Conservation (phyloP, 2,797 vertebrate species). For the Myioborus miniatus region DNA sequence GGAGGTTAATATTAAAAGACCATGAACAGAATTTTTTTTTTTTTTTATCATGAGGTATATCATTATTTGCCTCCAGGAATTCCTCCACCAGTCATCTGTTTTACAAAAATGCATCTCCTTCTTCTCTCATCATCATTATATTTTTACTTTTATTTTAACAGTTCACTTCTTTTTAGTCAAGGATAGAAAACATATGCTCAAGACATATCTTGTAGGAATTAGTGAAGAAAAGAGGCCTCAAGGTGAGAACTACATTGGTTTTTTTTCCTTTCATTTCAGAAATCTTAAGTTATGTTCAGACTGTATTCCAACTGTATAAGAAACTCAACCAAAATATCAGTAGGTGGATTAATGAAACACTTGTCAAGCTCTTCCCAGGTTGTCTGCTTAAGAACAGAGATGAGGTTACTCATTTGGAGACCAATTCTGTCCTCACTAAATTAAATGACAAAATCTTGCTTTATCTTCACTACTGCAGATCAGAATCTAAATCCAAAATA, state of each 20-base stretch:
- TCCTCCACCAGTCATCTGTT: background rate
- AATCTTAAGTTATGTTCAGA: background rate
- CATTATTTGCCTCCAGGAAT: background rate
- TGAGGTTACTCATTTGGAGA: background rate
- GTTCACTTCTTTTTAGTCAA: background rate
- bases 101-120: background rate
- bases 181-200: background rate
- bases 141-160: background rate
- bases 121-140: background rate
- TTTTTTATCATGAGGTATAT: background rate
- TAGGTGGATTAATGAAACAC: conserved; percentile 13
- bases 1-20: background rate
- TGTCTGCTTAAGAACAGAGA: background rate
- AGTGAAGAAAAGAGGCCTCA: background rate
- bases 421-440: background rate
- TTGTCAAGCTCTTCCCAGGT: background rate
- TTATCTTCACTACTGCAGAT: background rate
- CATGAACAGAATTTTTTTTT: background rate
- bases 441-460: background rate
- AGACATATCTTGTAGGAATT: background rate
- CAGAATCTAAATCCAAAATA: background rate
- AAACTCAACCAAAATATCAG: background rate
- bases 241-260: background rate
- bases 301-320: background rate
- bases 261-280: background rate